Base-by-base conservation (phyloP, 2,797 vertebrate species). In the Psittacula echo region DNA sequence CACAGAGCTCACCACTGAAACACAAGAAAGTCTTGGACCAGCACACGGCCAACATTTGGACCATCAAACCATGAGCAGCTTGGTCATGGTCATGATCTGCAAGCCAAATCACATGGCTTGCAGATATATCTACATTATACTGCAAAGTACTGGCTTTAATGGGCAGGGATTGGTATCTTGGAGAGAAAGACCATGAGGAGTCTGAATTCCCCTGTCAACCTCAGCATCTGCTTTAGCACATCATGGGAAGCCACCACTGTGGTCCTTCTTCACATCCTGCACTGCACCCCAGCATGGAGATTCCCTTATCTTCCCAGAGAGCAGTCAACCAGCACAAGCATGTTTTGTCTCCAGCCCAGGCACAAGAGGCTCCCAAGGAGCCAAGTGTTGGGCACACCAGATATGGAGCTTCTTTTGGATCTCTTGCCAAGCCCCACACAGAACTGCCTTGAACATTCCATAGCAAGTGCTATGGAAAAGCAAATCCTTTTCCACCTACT, bases 401-500 rank as follows among this genome's bases (percentile, higher is more conserved):
- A 74, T 41, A 22, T 12, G 41, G 30, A 61, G 8, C 42, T 77
- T 48, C 72, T 71, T 42, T 20, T 5, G 22, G 64, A 78, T 34
- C 5, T 42, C 37, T 60, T 51, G 16, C 15, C 66, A 64, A 14
- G 3, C 22, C 14, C 83, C 64, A 17, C 1, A 7, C 5, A 5
- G 32, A 74, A 5, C 11, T 26, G 9, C 27, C 61, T 81, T 62
- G 47, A 58, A 39, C 12, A 7, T 79, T 60, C 41, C 58, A 45
- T 56, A 85, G 48, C n/a, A 78, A 78, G 41, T 0, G 0, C 4
- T 20, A 10, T 6, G 17, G n/a, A 54, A 83, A 73, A 71, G 7
- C 24, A 89, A 73, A 71, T 77, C 51, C 41, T 60, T 70, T 70
- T 41, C 75, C 34, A 71, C 5, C 37, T 23, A 0, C 22, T 75